Evolutionary conservation across 2,113 vertebrate genomes (phyloP), one percentile per base, ranked within the genome.

Genomic region (Forbesichthys agassizii): DNA sequence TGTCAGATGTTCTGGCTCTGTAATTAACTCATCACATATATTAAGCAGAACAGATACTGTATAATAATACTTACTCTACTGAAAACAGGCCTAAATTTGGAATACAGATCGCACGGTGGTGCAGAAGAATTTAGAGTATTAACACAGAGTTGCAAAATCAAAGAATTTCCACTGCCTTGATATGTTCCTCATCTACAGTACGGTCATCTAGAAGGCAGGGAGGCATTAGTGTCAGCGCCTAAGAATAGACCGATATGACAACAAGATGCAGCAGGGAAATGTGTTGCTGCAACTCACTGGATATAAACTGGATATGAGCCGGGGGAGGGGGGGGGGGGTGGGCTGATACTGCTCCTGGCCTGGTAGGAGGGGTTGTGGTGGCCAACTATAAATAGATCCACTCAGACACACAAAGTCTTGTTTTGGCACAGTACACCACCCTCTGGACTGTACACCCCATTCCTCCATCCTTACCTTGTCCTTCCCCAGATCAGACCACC

Each of bases 371-470:
- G 81, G 76, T 82, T 65, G 64, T 86, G 89, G 88, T 89, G 77
- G 71, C 74, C 73, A 64, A 69, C 88, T 90, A 90, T 86, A 89
- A 89, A 89, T 90, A 90, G 88, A 71, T 65, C 82, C 76, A 80
- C 82, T 86, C 88, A 87, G 85, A 89, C 76, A 80, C 82, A 86
- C 88, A 87, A 84, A 89, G 82, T 72, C 85, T 82, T 71, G 77
- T 89, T 84, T 89, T 89, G 86, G 84, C 74, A 27, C 27, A 9
- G 49, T 12, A 42, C 53, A 9, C 36, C 2, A 10, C 36, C 36
- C 53, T 47, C 54, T 47, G 53, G 53, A 18, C 54, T 56, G n/a
- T 9, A 56, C 54, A 56, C 54, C 20, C n/a, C 14, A 9, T n/a
- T 54, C 66, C 73, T 53, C 71, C 70, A 72, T 73, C 82, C 85